Evolutionary conservation across 2,888 invertebrate genomes (phyloP).

Genomic region (Acrobasis consociella): DNA sequence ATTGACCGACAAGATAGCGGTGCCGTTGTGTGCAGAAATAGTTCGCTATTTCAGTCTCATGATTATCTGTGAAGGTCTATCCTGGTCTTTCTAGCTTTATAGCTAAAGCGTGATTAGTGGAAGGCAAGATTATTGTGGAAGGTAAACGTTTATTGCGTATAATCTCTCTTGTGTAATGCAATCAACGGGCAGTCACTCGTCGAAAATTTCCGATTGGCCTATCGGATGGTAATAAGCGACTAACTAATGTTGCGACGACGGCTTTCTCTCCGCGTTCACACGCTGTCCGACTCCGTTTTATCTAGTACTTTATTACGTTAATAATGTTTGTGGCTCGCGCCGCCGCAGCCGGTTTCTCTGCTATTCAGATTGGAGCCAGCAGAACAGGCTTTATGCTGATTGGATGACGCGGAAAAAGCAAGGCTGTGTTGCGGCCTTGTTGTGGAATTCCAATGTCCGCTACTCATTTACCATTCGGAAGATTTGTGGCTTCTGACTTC

Average conservation of each 20-base stretch:
- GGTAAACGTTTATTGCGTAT: constrained; percentile 45
- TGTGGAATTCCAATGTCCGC: constrained; percentile 66
- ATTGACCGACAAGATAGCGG: constrained; percentile 58
- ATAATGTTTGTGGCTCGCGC: constrained; percentile 75
- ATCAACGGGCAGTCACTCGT: constrained; percentile 52
- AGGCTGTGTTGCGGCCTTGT: constrained; percentile 77
- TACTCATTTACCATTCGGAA: constrained; percentile 44
- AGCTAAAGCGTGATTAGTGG: not conserved
- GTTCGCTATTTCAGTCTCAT: constrained; percentile 50
- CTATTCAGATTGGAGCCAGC: constrained; percentile 64
- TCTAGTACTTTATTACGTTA: constrained; percentile 79
- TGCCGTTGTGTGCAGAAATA: constrained; percentile 51
- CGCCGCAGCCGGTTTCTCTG: constrained; percentile 71
- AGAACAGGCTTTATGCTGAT: constrained; percentile 70
- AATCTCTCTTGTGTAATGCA: constrained; percentile 43
- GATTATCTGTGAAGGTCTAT: constrained; percentile 43
- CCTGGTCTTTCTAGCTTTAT: constrained; percentile 29
- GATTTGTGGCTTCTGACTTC: constrained; percentile 42
- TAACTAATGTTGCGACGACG: constrained; percentile 71
- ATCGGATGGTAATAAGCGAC: constrained; percentile 61
- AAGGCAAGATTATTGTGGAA: not conserved
- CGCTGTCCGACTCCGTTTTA: constrained; percentile 78
- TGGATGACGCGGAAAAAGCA: constrained; percentile 77
- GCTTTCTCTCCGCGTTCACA: constrained; percentile 79
- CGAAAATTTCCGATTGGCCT: constrained; percentile 52